Evolutionary conservation across 2,888 invertebrate species (phyloP), one percentile per base, ranked within the genome.

Genomic region (Scelioninae gen. 2): DNA sequence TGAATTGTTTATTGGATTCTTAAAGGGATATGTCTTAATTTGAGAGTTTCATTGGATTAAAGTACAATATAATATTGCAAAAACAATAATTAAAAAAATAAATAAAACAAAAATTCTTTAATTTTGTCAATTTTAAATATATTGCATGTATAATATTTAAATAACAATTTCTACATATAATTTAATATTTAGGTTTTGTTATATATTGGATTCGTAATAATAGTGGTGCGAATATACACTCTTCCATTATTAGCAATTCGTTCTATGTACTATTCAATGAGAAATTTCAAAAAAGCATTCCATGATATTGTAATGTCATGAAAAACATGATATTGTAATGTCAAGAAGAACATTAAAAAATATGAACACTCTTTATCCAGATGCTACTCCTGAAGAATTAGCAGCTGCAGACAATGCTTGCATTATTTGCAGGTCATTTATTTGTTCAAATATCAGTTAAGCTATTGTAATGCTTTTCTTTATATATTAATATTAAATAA

Each of bases 191-290:
- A 92, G 86, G 92, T 97, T 39, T 83, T 91, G 39, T 89, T 99
- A 43, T 99, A 98, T 85, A 89, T 96, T 55, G 90, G 94, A 33
- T 99, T 99, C 86, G 95, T 98, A 74, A 91, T 93, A 10, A 94
- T 98, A 69, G 98, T 99, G 98, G 94, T 98, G 33, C 92, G 94
- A 84, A 94, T 98, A 71, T 98, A 98, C 87, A 98, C 98, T 0
- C 89, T 99, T 84, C 99, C 99, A 22, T 89, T 99, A 81, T 99
- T 99, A 88, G 97, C 98, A 33, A 96, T 99, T 87, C 90, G 99
- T 77, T 99, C 99, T 2, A 98, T 99, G 96, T 99, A 99, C 88
- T 94, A 98, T 84, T 96, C 98, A n/a, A 93, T 98, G 89, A 92
- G 97, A 86, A 94, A 96, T 82, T 97, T 99, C 88, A 98, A 98